Evolutionary conservation across 2,888 invertebrate genomes (phyloP).

Genomic region (Chouioia cunea): DNA sequence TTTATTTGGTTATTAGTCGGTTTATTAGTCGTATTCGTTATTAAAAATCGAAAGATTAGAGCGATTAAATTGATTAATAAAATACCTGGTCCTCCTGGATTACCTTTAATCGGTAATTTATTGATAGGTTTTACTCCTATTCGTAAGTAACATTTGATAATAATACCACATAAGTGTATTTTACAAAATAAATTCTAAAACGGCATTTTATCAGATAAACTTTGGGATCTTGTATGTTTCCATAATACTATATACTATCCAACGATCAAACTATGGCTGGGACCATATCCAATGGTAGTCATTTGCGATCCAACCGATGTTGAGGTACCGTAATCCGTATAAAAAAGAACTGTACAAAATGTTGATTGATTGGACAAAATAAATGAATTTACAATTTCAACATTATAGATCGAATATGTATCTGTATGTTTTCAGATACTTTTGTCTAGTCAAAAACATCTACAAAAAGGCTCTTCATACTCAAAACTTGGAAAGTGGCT

Average conservation of each 20-base stretch:
- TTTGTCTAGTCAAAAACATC: constrained; percentile 34
- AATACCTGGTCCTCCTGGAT: constrained; percentile 2
- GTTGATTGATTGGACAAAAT: constrained; percentile 2
- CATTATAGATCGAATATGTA: too few relatives aligned
- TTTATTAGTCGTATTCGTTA: not conserved
- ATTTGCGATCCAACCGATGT: constrained; percentile 59
- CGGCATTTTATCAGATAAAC: constrained; percentile 45
- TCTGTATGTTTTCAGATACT: constrained; percentile 17
- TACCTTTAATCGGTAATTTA: not conserved
- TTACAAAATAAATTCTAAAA: too few relatives aligned
- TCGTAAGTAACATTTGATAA: too few relatives aligned
- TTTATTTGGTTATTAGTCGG: too few relatives aligned
- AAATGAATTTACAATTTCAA: too few relatives aligned
- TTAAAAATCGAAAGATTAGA: not conserved
- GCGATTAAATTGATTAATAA: not conserved
- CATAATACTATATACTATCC: constrained; percentile 54
- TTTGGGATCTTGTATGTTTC: constrained; percentile 50
- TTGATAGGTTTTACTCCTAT: too few relatives aligned
- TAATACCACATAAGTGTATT: too few relatives aligned
- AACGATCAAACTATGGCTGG: constrained; percentile 52
- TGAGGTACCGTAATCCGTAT: constrained; percentile 53
- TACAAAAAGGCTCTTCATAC: constrained; percentile 33
- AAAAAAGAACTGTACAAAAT: too few relatives aligned
- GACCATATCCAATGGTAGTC: constrained; percentile 49
- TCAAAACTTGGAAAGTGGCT: constrained; percentile 33